These are phyloP conservation scores for Nicator chloris DNA, from an alignment of 2,113 vertebrate genomes.

Conservation along the genomic window DNA sequence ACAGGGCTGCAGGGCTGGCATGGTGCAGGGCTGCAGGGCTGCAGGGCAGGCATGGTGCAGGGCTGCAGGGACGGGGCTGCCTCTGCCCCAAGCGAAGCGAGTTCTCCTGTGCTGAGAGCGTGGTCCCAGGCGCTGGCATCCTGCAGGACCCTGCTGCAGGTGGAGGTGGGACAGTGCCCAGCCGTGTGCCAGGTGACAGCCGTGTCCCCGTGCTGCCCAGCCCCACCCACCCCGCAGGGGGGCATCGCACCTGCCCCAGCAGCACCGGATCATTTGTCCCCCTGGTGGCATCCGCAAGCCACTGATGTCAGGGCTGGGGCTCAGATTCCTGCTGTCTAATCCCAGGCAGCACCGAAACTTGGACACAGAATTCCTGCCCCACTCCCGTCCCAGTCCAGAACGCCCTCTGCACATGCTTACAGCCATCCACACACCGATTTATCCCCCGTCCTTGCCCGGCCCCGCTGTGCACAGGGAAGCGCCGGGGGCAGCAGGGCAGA, in stretches of 20 bases:
- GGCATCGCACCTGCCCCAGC: rapidly evolving
- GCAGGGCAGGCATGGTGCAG: no score
- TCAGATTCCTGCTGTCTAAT: not conserved
- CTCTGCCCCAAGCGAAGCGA: not conserved
- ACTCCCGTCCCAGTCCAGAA: not conserved
- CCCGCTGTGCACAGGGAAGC: not conserved
- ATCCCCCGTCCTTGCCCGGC: not conserved
- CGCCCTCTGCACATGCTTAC: not conserved
- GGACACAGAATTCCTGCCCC: not conserved
- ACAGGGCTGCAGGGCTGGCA: not conserved
- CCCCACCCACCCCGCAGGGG: rapidly evolving
- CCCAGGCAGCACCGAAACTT: not conserved
- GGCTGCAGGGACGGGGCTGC: not conserved
- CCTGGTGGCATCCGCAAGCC: rapidly evolving
- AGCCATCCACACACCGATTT: not conserved
- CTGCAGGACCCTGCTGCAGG: not conserved
- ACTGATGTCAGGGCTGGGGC: not conserved
- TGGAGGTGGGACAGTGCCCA: rapidly evolving
- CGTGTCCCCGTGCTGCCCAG: not conserved
- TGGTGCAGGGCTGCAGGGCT: rapidly evolving
- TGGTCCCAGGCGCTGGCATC: rapidly evolving
- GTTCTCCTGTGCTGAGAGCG: rapidly evolving
- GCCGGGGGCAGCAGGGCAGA: rapidly evolving
- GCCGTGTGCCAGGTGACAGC: rapidly evolving
- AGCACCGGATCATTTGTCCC: rapidly evolving